Conservation (phyloP, 2,888 invertebrate genomes). For the Blomia tropicalis region DNA sequence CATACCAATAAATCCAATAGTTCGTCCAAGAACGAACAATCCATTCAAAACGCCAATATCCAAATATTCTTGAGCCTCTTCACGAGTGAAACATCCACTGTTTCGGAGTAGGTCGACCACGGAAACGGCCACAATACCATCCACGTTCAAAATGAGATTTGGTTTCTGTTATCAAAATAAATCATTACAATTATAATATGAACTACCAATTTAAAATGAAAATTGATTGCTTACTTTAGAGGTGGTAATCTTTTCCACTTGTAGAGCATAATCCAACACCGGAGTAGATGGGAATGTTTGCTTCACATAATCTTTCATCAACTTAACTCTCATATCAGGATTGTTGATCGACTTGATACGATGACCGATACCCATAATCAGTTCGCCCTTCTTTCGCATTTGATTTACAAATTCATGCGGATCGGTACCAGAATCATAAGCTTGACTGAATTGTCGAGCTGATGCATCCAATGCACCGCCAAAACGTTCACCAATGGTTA, state of each 20-base stretch:
- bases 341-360: conserved; percentile 73
- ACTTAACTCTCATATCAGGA: conserved; percentile 92
- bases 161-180: conserved; percentile 52
- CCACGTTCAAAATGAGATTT: conserved; percentile 97
- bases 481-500: conserved; percentile 96
- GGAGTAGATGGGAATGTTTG: conserved; percentile 85
- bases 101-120: conserved; percentile 91
- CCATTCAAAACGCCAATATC: conserved; percentile 96
- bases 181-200: too few species aligned
- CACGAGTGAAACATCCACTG: conserved; percentile 83
- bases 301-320: conserved; percentile 85
- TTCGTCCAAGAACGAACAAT: conserved; percentile 88
- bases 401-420: conserved; percentile 97
- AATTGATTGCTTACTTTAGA: conserved; percentile 38
- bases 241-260: conserved; percentile 96
- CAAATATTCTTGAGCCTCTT: conserved; percentile 93
- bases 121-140: conserved; percentile 90
- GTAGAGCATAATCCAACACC: conserved; percentile 81
- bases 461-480: conserved; percentile 98
- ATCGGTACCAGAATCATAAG: conserved; percentile 78
- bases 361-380: conserved; percentile 99
- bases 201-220: background rate
- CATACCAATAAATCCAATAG: conserved; percentile 87
- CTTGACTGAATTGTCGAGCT: conserved; percentile 88
- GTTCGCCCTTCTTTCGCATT: conserved; percentile 87